Conservation (phyloP, 2,113 vertebrate species). For the Pavo muticus region DNA sequence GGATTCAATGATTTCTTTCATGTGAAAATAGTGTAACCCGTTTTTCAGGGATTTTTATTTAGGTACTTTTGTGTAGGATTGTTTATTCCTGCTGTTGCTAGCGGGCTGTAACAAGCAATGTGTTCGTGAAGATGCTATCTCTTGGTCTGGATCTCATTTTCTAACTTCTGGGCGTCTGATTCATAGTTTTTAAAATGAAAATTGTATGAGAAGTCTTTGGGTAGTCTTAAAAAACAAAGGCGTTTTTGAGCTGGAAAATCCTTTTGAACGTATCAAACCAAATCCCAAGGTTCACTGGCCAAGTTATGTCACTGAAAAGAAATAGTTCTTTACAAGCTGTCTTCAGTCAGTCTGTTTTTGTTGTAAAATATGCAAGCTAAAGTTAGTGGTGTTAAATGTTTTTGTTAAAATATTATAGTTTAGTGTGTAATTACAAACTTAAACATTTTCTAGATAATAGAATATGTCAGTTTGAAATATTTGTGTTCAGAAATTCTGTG, state of each 20-base stretch:
- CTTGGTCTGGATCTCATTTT: neutral
- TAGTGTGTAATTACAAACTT: neutral
- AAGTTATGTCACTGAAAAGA: neutral
- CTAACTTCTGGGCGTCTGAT: neutral
- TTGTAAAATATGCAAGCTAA: neutral
- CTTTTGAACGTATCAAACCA: neutral
- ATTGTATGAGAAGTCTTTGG: neutral
- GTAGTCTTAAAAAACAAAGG: neutral
- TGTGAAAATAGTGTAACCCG: neutral
- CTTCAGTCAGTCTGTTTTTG: neutral
- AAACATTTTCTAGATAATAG: neutral
- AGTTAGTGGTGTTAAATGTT: neutral
- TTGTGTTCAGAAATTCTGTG: neutral
- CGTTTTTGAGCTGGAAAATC: neutral
- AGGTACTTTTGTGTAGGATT: neutral
- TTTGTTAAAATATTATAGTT: neutral
- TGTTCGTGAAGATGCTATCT: neutral
- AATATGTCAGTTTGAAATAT: neutral
- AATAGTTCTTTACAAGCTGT: neutral
- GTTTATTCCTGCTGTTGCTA: neutral
- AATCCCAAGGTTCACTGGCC: neutral
- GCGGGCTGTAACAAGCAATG: neutral
- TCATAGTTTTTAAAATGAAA: neutral
- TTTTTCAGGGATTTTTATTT: neutral
- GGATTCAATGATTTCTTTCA: neutral